phyloP scores from a whole-genome alignment of 2,113 vertebrate genomes.

The Bubo blakistoni region DNA sequence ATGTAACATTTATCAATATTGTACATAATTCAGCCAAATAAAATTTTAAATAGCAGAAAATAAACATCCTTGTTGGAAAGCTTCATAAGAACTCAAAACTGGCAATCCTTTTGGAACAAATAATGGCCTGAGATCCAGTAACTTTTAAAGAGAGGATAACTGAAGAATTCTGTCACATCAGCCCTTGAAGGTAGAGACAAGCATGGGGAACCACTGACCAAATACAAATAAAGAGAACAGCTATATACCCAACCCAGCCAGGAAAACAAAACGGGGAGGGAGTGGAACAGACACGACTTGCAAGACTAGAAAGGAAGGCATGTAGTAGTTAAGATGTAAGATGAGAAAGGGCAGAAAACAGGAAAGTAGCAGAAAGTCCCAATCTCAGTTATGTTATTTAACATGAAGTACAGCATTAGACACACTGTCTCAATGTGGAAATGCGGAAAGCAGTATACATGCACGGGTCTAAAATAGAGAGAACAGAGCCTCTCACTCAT shows the following conservation, averaged over 20 bases:
- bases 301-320: background rate
- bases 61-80: conserved; percentile 7
- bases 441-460: background rate
- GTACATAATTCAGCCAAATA: conserved; percentile 26
- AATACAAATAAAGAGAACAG: background rate
- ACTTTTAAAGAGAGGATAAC: background rate
- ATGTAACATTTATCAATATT: conserved; percentile 47
- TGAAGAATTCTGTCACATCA: background rate
- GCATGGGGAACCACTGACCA: background rate
- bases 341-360: background rate
- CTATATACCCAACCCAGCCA: background rate
- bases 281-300: rapidly evolving
- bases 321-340: background rate
- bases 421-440: background rate
- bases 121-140: background rate
- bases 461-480: background rate
- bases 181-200: background rate
- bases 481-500: background rate
- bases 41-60: conserved; percentile 9
- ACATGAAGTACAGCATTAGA: background rate
- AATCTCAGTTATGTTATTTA: background rate
- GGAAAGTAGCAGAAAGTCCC: background rate
- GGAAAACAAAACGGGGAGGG: rapidly evolving
- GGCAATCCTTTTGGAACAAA: background rate
- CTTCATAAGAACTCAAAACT: background rate